Base-by-base conservation (phyloP, 2,797 vertebrate species). In the Alosa sapidissima region DNA sequence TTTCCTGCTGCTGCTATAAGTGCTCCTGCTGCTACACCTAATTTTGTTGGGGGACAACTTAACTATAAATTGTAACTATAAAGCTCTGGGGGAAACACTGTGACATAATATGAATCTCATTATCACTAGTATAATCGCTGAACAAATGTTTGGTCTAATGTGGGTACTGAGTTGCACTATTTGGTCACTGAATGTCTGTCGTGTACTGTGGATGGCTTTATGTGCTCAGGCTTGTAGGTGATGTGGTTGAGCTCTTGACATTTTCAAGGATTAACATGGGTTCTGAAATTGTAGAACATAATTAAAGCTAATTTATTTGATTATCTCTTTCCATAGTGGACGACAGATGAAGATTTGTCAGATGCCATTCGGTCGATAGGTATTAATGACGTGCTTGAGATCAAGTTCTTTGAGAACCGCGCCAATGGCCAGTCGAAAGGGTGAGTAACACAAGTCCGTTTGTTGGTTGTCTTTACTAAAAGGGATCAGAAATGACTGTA, bases 351-450 rank as follows among this genome's bases (percentile, higher is more conserved):
- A 93, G 98, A 99, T 90, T 94, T 99, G 91, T 98, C 98, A 83
- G 98, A 99, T 94, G 98, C 98, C 84, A 97, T 99, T 91, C 96
- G 97, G 87, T 97, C 96, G 45, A 93, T 99, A 91, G 98, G 98
- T 90, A 98, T 99, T 90, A 96, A 96, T 92, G 98, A 99, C 93
- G 96, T 99, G 92, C 94, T 99, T 90, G 98, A 99, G 94, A 99
- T 99, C 87, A 99, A 99, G 91, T 99, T 99, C 93, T 99, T 98
- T 96, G 98, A 99, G 94, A 99, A 99, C 92, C 93, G 98, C 90
- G 98, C 98, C 90, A 99, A 99, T 93, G 98, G 98, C 89, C 98
- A 99, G 89, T 99, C 98, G 55, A 99, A 99, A 93, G 98, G 98
- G 98, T 99, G 93, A 97, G 96, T 88, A 75, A 55, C 45, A 48